Percentiles rank a stretch among this genome's conserved stretches.
These are phyloP conservation scores for Daboia siamensis DNA, from an alignment of 2,113 vertebrate species.

Conservation along the genomic window DNA sequence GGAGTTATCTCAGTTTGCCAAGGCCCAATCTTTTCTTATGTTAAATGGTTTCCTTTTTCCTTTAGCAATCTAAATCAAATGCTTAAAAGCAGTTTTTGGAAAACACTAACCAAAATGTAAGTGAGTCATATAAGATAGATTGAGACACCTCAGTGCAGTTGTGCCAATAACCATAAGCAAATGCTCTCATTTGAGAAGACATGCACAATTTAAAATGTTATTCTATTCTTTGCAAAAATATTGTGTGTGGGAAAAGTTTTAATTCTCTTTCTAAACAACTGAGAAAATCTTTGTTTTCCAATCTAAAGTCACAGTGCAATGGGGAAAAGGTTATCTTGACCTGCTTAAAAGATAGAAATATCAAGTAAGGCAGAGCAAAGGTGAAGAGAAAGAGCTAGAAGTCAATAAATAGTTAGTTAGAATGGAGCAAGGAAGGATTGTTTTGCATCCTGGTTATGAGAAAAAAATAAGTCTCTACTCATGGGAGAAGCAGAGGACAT, in stretches of 20 bases:
- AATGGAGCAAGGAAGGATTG: background rate
- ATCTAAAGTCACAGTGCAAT: background rate
- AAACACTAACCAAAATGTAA: background rate
- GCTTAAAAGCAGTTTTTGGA: slow-evolving; percentile 20
- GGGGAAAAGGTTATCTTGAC: background rate
- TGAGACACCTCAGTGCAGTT: slow-evolving; percentile 8
- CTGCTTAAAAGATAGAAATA: background rate
- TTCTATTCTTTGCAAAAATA: background rate
- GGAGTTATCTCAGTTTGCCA: slow-evolving; percentile 37
- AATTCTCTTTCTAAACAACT: background rate
- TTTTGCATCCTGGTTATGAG: background rate
- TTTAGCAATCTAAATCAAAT: slow-evolving; percentile 12
- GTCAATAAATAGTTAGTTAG: slow-evolving; percentile 3
- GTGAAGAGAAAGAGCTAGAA: background rate
- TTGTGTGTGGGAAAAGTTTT: slow-evolving; percentile 34
- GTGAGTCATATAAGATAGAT: slow-evolving; percentile 12
- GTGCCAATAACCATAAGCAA: slow-evolving; percentile 34
- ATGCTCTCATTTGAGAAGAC: slow-evolving; percentile 26
- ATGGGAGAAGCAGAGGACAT: background rate
- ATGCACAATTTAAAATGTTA: slow-evolving; percentile 35
- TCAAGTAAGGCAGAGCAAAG: slow-evolving; percentile 1
- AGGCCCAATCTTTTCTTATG: slow-evolving; percentile 10
- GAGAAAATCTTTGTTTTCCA: slow-evolving; percentile 26
- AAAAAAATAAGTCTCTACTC: background rate
- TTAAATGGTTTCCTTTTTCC: slow-evolving; percentile 29